Evolutionary conservation across 1,140 invertebrate genomes (phyloP).

Genomic region (Ips typographus): DNA sequence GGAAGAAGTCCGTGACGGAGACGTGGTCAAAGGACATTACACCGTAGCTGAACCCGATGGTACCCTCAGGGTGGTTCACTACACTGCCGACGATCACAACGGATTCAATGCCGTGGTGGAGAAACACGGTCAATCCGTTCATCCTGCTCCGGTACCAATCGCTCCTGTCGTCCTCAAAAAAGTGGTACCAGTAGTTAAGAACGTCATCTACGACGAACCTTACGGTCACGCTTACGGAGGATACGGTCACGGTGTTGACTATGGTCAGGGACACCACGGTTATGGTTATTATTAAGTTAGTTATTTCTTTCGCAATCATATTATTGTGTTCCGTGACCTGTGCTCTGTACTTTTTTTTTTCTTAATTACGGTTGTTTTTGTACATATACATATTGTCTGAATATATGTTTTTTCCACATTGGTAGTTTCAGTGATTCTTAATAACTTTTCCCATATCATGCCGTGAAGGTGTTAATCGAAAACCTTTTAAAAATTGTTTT

Average conservation of each 20-base stretch:
- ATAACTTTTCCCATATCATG: too few species aligned
- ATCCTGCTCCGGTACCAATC: neutral
- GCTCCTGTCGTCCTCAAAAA: conserved; percentile 15
- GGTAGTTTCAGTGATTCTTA: too few species aligned
- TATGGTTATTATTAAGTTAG: neutral
- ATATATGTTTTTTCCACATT: too few species aligned
- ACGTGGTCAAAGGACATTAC: conserved; percentile 39
- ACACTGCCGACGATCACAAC: conserved; percentile 57
- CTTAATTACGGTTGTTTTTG: too few species aligned
- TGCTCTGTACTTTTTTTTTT: too few species aligned
- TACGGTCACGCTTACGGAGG: neutral
- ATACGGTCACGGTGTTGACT: too few species aligned
- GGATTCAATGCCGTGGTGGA: conserved; percentile 41
- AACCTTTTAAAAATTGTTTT: too few species aligned
- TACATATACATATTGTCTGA: too few species aligned
- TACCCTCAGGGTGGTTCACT: conserved; percentile 57
- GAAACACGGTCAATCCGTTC: conserved; percentile 10
- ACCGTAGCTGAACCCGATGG: conserved; percentile 57
- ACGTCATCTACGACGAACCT: neutral
- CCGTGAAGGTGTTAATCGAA: too few species aligned
- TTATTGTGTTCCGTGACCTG: neutral
- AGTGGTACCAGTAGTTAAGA: neutral
- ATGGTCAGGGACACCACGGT: too few species aligned
- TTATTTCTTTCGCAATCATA: neutral
- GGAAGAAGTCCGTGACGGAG: conserved; percentile 40